phyloP scores from a whole-genome alignment of 2,888 invertebrate species.

The Ditula angustiorana region DNA sequence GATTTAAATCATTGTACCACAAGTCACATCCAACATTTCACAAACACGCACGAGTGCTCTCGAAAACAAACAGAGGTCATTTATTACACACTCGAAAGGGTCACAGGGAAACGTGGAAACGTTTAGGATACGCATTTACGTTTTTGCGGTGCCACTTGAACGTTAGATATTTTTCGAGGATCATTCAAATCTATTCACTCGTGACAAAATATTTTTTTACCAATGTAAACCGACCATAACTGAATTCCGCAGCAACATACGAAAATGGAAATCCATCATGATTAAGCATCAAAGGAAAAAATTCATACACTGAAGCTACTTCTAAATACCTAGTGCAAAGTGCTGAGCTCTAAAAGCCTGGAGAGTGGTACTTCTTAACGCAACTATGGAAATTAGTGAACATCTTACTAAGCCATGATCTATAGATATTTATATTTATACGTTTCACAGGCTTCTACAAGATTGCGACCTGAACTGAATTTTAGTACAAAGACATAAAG shows the following conservation, averaged over 20 bases:
- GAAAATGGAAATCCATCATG: neutral
- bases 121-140: constrained; percentile 42
- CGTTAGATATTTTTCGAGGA: constrained; percentile 42
- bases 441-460: neutral
- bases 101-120: constrained; percentile 41
- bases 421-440: constrained; percentile 9
- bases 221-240: neutral
- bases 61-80: constrained; percentile 47
- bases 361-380: constrained; percentile 23
- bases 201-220: neutral
- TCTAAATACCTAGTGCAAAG: neutral
- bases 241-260: neutral
- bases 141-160: constrained; percentile 38
- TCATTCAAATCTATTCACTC: constrained; percentile 39
- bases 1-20: constrained; percentile 27
- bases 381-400: constrained; percentile 26
- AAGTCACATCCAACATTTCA: constrained; percentile 44
- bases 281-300: neutral
- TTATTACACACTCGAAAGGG: constrained; percentile 46
- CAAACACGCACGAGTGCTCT: constrained; percentile 41
- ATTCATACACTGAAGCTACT: neutral
- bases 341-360: constrained; percentile 29
- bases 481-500: neutral
- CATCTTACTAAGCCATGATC: constrained; percentile 14
- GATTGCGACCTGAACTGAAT: neutral